Evolutionary conservation across 2,888 invertebrate genomes (phyloP).

Genomic region (Merodon equestris): DNA sequence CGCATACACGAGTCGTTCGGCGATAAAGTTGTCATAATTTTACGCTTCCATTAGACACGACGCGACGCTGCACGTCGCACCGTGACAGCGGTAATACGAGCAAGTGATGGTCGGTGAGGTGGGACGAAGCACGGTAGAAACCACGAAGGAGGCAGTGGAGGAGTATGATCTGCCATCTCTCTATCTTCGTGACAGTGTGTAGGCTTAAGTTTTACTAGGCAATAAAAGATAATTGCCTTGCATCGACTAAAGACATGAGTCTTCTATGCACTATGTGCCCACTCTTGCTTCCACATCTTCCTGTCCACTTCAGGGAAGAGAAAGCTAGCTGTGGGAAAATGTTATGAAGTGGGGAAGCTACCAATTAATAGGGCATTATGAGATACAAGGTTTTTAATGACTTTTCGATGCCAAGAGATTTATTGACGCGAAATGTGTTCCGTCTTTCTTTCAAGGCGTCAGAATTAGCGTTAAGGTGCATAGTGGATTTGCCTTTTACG

Average conservation of each 20-base stretch:
- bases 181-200: conserved; percentile 11
- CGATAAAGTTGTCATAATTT: conserved; percentile 58
- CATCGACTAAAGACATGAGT: conserved; percentile 9
- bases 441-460: no score
- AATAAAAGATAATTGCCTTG: conserved; percentile 49
- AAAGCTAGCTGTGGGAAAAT: conserved; percentile 38
- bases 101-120: no score
- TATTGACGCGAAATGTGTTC: neutral
- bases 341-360: conserved; percentile 9
- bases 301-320: conserved; percentile 10
- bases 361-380: neutral
- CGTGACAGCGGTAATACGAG: conserved; percentile 3
- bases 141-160: neutral
- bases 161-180: conserved; percentile 6
- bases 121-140: no score
- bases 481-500: no score
- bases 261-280: neutral
- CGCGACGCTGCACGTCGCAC: conserved; percentile 7
- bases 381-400: neutral
- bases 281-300: neutral
- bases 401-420: neutral
- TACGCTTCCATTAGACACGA: conserved; percentile 40
- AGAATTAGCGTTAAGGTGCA: no score
- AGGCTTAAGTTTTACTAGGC: conserved; percentile 30
- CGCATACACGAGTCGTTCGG: conserved; percentile 14